Evolutionary conservation across 2,797 vertebrate genomes (phyloP).

Genomic region (Craterocephalus amniculus): DNA sequence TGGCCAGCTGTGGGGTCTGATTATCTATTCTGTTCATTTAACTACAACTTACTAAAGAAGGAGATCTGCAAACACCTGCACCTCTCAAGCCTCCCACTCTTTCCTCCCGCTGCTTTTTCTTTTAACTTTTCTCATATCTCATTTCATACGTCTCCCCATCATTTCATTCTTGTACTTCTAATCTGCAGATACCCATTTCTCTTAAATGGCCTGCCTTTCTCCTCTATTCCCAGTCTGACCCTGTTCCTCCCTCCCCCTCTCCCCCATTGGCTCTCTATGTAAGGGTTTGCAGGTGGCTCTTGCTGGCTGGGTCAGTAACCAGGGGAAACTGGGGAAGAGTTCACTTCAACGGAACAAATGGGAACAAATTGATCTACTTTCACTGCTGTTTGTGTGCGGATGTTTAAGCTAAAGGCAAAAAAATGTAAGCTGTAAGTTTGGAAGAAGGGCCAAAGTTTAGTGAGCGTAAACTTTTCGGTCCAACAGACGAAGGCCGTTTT

Average conservation of each 20-base stretch:
- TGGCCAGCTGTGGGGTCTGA: conserved; percentile 45
- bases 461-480: conserved; percentile 38
- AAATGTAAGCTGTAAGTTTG: conserved; percentile 30
- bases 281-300: conserved; percentile 80
- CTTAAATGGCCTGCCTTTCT: conserved; percentile 44
- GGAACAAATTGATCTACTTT: conserved; percentile 77
- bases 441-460: conserved; percentile 46
- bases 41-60: conserved; percentile 44
- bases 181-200: conserved; percentile 61
- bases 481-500: conserved; percentile 26
- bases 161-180: conserved; percentile 43
- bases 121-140: conserved; percentile 20
- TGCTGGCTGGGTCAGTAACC: conserved; percentile 77
- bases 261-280: conserved; percentile 51
- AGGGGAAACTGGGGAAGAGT: conserved; percentile 82
- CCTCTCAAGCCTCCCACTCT: conserved; percentile 15
- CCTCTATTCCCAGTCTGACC: conserved; percentile 45
- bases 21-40: conserved; percentile 43
- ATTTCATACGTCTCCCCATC: conserved; percentile 7
- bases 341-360: conserved; percentile 77
- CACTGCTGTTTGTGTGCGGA: conserved; percentile 63
- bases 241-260: conserved; percentile 27
- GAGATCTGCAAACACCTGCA: conserved; percentile 53
- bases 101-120: neutral
- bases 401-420: conserved; percentile 50